Evolutionary conservation across 2,113 vertebrate species (phyloP).

Genomic region (Rhabdomys dilectus): DNA sequence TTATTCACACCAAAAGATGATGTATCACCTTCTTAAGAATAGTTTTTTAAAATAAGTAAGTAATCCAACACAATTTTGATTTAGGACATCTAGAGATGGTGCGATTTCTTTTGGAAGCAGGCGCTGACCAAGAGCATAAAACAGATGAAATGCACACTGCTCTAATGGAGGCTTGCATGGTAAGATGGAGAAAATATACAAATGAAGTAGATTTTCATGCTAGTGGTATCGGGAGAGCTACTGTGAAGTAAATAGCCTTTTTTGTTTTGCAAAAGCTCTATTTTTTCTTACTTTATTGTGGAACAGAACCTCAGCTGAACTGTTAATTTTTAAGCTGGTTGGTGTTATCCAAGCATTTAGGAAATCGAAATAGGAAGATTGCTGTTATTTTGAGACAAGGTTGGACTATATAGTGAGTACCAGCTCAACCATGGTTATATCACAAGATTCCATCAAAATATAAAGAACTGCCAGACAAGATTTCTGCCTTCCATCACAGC

Average conservation of each 20-base stretch:
- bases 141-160: constrained; percentile 99
- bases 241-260: background rate
- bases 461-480: background rate
- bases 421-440: background rate
- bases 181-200: constrained; percentile 84
- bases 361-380: background rate
- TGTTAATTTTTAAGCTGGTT: background rate
- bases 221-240: background rate
- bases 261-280: background rate
- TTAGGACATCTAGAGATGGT: constrained; percentile 99
- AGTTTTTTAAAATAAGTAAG: constrained; percentile 26
- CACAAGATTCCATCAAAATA: background rate
- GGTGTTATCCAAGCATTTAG: background rate
- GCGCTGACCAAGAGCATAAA: constrained; percentile 99
- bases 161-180: constrained; percentile 99
- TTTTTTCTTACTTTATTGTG: background rate
- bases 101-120: constrained; percentile 98
- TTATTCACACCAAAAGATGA: background rate
- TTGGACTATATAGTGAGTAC: background rate
- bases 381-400: background rate
- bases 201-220: background rate
- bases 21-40: background rate
- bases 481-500: background rate
- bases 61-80: constrained; percentile 36
- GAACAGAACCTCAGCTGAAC: background rate